A percentile compares a stretch with the other conserved stretches of the same genome.
phyloP scores from a whole-genome alignment of 30 jellyfish, hydroid and myxozoan genomes.

The Aurelia coerulea region DNA sequence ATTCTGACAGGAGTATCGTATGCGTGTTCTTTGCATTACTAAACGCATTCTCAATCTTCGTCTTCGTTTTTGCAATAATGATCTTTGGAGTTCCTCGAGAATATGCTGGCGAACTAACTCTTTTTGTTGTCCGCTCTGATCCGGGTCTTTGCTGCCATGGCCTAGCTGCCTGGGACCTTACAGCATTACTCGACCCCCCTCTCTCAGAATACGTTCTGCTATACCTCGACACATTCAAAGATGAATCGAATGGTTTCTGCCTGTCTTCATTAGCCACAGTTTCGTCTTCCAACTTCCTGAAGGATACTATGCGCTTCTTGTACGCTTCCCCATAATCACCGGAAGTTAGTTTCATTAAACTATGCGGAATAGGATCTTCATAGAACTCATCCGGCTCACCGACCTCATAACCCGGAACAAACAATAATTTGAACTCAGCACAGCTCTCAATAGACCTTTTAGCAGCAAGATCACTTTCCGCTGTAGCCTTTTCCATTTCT shows the following conservation, averaged over 20 bases:
- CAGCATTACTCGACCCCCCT: neutral
- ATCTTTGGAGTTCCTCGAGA: neutral
- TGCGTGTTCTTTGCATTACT: slow-evolving; percentile 29
- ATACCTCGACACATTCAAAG: slow-evolving; percentile 21
- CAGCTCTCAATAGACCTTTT: slow-evolving; percentile 54
- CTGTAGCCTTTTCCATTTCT: slow-evolving; percentile 30
- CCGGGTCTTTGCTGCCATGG: neutral
- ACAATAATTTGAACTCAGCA: slow-evolving; percentile 53
- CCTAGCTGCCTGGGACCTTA: slow-evolving; percentile 22
- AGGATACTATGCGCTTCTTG: slow-evolving; percentile 19
- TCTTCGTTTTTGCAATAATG: neutral
- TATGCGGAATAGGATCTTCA: slow-evolving; percentile 47
- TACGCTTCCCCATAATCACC: slow-evolving; percentile 21
- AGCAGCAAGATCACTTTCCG: slow-evolving; percentile 67
- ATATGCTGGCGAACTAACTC: neutral
- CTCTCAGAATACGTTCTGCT: slow-evolving; percentile 36
- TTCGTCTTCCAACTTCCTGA: slow-evolving; percentile 37
- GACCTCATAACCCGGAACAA: slow-evolving; percentile 69
- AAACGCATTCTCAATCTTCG: slow-evolving; percentile 12
- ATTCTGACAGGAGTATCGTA: slow-evolving; percentile 22
- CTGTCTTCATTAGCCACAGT: slow-evolving; percentile 44
- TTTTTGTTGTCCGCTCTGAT: neutral
- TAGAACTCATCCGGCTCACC: slow-evolving; percentile 43
- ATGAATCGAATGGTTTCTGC: slow-evolving; percentile 34
- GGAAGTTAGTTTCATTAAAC: slow-evolving; percentile 1